A percentile compares a stretch with the other conserved stretches of the same genome.
Conservation (phyloP, 2,888 invertebrate species). For the Hirtodrosophila alboralis region DNA sequence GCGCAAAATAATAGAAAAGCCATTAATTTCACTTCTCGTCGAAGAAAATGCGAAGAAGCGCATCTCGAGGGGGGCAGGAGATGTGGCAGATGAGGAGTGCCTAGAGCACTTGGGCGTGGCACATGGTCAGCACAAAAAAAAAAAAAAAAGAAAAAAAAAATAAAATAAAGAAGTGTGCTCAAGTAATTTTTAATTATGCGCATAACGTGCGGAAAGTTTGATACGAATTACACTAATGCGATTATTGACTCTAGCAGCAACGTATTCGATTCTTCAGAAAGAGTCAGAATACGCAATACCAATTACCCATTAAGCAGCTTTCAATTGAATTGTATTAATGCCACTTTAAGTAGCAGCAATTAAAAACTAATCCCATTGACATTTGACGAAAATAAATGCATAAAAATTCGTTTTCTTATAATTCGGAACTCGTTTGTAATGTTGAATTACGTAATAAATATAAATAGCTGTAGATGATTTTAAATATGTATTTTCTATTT, state of each 20-base stretch:
- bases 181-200: conserved; percentile 77
- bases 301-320: conserved; percentile 14
- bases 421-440: too few relatives aligned
- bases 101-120: conserved; percentile 28
- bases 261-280: not conserved
- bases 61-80: conserved; percentile 21
- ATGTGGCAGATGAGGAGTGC: not conserved
- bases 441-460: too few relatives aligned
- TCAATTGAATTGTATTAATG: conserved; percentile 7
- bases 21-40: conserved; percentile 78
- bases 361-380: conserved; percentile 14
- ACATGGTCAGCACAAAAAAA: conserved; percentile 24
- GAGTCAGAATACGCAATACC: conserved; percentile 6
- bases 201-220: conserved; percentile 66
- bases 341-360: conserved; percentile 3
- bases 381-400: conserved; percentile 11
- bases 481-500: too few relatives aligned
- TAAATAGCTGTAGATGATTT: too few relatives aligned
- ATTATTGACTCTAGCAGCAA: conserved; percentile 60
- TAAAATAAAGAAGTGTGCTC: conserved; percentile 14
- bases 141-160: not conserved
- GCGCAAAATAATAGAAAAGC: conserved; percentile 77
- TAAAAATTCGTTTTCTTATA: too few relatives aligned
- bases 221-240: conserved; percentile 58
- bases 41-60: conserved; percentile 52